Conservation (phyloP, 2,113 vertebrate genomes). For the Atrichornis clamosus region DNA sequence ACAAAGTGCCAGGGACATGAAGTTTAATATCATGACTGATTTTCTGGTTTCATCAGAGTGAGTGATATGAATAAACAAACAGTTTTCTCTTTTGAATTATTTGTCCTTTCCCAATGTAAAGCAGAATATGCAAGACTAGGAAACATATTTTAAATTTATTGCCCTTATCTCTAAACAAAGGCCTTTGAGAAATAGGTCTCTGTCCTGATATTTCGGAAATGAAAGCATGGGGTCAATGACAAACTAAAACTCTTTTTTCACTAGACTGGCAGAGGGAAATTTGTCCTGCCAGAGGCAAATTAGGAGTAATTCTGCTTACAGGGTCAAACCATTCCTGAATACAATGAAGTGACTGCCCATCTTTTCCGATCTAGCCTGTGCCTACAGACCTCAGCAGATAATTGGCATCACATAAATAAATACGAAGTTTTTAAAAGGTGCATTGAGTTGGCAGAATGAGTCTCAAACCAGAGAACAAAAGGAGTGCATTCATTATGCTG, state of each 20-base stretch:
- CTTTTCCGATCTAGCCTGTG: not conserved
- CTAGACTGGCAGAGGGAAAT: not conserved
- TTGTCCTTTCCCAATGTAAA: not conserved
- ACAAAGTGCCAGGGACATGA: not conserved
- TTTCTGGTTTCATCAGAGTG: not conserved
- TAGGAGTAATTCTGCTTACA: not conserved
- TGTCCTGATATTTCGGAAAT: not conserved
- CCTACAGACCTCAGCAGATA: not conserved
- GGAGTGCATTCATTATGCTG: not conserved
- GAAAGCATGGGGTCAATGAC: accelerated
- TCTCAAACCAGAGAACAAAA: not conserved
- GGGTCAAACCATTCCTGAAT: not conserved
- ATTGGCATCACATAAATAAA: not conserved
- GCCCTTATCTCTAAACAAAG: not conserved
- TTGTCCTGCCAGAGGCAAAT: not conserved
- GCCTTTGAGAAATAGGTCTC: not conserved
- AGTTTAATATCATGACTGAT: not conserved
- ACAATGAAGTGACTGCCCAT: not conserved
- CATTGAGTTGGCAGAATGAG: not conserved
- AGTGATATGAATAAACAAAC: not conserved
- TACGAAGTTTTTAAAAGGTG: not conserved
- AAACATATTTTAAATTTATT: not conserved
- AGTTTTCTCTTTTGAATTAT: not conserved
- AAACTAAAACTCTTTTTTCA: not conserved
- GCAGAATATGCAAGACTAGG: not conserved